These are phyloP conservation scores for Acanthis flammea DNA, from an alignment of 2,797 vertebrate species.

Conservation along the genomic window DNA sequence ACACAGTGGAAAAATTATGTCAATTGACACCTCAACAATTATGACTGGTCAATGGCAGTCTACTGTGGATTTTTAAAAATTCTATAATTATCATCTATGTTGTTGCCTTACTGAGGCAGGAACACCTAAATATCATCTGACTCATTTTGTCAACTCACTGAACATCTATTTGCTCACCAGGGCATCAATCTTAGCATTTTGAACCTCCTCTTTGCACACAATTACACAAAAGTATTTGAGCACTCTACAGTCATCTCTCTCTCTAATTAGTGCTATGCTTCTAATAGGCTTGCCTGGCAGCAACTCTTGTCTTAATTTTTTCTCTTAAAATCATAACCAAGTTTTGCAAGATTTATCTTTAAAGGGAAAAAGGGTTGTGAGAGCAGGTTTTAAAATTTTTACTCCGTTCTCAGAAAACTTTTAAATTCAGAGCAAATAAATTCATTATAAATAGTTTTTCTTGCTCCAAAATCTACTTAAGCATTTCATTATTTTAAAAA, in stretches of 20 bases:
- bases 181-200: not conserved
- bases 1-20: not conserved
- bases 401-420: not conserved
- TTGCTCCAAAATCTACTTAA: not conserved
- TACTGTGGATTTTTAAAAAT: not conserved
- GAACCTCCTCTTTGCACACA: not conserved
- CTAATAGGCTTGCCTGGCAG: not conserved
- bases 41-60: not conserved
- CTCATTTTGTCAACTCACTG: not conserved
- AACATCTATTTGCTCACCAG: not conserved
- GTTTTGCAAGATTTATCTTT: not conserved
- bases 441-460: not conserved
- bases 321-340: not conserved
- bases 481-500: not conserved
- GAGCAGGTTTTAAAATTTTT: not conserved
- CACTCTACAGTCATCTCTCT: not conserved
- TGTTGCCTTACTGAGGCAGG: not conserved
- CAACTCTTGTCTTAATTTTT: not conserved
- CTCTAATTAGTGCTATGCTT: not conserved
- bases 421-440: not conserved
- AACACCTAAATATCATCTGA: not conserved
- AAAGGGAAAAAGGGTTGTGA: not conserved
- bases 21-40: not conserved
- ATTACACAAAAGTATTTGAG: not conserved
- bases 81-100: not conserved